Evolutionary conservation across 2,888 invertebrate genomes (phyloP).

Genomic region (Choreutis nemorana): DNA sequence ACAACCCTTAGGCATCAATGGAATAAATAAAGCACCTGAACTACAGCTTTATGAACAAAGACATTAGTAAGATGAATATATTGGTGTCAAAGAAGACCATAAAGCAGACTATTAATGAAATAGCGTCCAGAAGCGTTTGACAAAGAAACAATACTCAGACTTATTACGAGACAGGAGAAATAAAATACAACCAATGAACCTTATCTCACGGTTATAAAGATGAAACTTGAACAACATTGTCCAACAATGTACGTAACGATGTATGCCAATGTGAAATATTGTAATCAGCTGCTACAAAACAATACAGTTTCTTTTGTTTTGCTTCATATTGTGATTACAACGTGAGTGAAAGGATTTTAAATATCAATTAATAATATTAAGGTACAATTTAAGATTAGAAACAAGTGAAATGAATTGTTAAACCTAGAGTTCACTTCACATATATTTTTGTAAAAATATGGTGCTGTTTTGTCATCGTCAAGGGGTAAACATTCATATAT

Average conservation of each 20-base stretch:
- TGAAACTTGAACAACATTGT: no score
- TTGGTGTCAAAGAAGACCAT: slow-evolving; percentile 28
- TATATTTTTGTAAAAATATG: no score
- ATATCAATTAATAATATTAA: no score
- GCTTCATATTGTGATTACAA: no score
- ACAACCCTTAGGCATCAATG: no score
- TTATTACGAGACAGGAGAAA: slow-evolving; percentile 20
- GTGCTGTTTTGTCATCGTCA: no score
- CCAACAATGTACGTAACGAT: slow-evolving; percentile 5
- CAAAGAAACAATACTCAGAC: slow-evolving; percentile 41
- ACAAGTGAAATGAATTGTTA: no score
- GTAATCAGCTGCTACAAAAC: slow-evolving; percentile 27
- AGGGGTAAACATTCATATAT: no score
- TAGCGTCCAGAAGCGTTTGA: slow-evolving; percentile 24
- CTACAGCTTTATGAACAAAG: slow-evolving; percentile 11
- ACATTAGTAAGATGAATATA: slow-evolving; percentile 4
- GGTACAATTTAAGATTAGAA: no score
- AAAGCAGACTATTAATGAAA: slow-evolving; percentile 43
- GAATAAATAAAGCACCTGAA: slow-evolving; percentile 9
- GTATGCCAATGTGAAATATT: slow-evolving; percentile 18
- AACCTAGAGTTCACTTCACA: no score
- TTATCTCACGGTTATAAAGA: slow-evolving; percentile 7
- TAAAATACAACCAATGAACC: slow-evolving; percentile 16
- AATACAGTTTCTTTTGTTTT: no score
- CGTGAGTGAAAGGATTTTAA: no score